Percentiles rank a stretch among this genome's conserved stretches.
These are phyloP conservation scores for Xiphorhynchus elegans DNA, from an alignment of 2,113 vertebrate genomes.

Conservation along the genomic window DNA sequence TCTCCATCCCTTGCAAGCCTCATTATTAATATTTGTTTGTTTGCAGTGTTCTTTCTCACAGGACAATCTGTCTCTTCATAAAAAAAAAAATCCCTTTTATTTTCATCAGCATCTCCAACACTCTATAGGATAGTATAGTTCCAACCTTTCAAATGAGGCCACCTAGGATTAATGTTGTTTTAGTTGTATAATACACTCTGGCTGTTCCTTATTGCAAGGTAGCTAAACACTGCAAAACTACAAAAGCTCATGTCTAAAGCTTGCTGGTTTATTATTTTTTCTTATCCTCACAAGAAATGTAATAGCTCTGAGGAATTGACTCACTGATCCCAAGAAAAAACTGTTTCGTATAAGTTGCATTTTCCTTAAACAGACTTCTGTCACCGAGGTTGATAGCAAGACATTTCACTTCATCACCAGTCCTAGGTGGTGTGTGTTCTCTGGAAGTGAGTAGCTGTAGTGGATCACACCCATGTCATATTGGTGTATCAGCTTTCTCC, in stretches of 20 bases:
- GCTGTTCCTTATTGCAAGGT: not conserved
- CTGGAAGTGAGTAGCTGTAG: not conserved
- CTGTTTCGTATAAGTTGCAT: not conserved
- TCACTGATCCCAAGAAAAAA: not conserved
- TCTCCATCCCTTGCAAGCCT: not conserved
- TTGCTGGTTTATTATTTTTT: not conserved
- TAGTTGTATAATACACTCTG: not conserved
- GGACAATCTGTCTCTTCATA: not conserved
- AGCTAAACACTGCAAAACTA: not conserved
- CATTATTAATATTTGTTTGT: not conserved
- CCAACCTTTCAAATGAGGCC: not conserved
- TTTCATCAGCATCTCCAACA: not conserved
- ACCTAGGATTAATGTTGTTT: not conserved
- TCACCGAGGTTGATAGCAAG: not conserved
- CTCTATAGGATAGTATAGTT: not conserved
- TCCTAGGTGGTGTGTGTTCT: not conserved
- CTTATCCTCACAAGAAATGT: not conserved
- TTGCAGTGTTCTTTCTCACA: not conserved
- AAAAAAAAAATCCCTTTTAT: not conserved
- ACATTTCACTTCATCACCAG: not conserved
- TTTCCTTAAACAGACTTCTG: not conserved
- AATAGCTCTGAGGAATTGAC: not conserved
- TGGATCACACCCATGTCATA: not conserved
- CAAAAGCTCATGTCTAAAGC: not conserved
- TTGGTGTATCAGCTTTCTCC: not conserved